Base-by-base conservation (phyloP, 2,888 invertebrate genomes). In the Hyposoter dolosus region DNA sequence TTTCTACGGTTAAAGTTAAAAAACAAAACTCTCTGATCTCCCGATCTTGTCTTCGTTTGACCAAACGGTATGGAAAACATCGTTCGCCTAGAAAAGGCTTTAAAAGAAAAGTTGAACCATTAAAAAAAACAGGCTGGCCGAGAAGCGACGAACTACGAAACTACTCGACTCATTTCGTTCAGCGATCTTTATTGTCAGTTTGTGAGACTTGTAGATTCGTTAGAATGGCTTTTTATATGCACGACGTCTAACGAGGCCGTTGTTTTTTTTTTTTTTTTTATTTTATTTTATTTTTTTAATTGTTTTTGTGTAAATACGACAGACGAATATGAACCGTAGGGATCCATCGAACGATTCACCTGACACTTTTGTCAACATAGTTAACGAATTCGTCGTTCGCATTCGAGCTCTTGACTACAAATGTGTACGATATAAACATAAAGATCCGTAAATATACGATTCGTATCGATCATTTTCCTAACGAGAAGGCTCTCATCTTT, bases 331-430 rank as follows among this genome's bases (percentile, higher is more conserved):
- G 9, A n/a, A 47, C 40, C 12, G 50, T 66, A n/a, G 5, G 15
- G 45, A 40, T 15, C 28, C 47, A 45, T 47, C 35, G 43, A 68
- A 75, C 56, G 28, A 63, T 72, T 74, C 53, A 40, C 35, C 53
- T 74, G 78, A 83, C 78, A 83, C 79, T 68, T 83, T 74, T 40
- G 68, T 79, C 78, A 68, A 78, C 78, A 50, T n/a, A 19, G 35
- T 45, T 68, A 83, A 83, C 69, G 40, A 79, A 79, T 79, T 75
- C n/a, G 45, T 35, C 83, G 47, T 45, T 74, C 74, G 23, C 72
- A 56, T 77, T 83, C 60, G 35, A 56, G 68, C 74, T 74, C 68
- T 71, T 47, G 45, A 50, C n/a, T 53, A 65, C n/a, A 47, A 45
- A 69, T 19, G 23, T 69, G 45, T n/a, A 1, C n/a, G 32, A 35